Percentiles rank a stretch among this genome's conserved stretches.
Conservation (phyloP, 2,888 invertebrate species). For the Sialis lutaria region DNA sequence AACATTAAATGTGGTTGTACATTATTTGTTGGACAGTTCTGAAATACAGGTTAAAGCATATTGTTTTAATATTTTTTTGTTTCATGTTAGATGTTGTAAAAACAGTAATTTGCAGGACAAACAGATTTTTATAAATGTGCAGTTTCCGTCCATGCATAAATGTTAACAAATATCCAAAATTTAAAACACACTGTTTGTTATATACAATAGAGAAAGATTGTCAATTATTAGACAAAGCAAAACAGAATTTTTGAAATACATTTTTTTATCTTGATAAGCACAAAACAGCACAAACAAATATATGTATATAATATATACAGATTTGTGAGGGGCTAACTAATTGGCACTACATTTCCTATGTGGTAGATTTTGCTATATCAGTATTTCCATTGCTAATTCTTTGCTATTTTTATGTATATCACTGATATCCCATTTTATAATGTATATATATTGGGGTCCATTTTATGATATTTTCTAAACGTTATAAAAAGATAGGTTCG, state of each 20-base stretch:
- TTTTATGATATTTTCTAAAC: slow-evolving; percentile 18
- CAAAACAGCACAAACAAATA: too few relatives aligned
- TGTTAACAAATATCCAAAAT: background rate
- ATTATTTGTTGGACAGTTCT: too few relatives aligned
- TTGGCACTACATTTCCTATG: background rate
- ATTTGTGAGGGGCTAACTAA: background rate
- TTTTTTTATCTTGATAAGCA: too few relatives aligned
- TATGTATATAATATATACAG: too few relatives aligned
- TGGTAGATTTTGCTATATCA: slow-evolving; percentile 4
- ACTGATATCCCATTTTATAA: slow-evolving; percentile 5
- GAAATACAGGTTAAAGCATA: too few relatives aligned
- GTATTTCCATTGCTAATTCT: slow-evolving; percentile 5
- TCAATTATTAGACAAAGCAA: background rate
- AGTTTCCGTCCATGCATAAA: too few relatives aligned
- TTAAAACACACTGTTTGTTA: background rate
- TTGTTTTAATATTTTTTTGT: too few relatives aligned
- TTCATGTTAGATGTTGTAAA: too few relatives aligned
- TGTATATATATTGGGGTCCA: slow-evolving; percentile 25
- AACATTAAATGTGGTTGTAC: too few relatives aligned
- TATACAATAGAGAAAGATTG: background rate
- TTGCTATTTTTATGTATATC: slow-evolving; percentile 1
- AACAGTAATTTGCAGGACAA: too few relatives aligned
- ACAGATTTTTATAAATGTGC: too few relatives aligned
- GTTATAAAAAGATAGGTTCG: slow-evolving; percentile 21
- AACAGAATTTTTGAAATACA: background rate